Conservation (phyloP, 2,888 invertebrate species). For the Arctia plantaginis region DNA sequence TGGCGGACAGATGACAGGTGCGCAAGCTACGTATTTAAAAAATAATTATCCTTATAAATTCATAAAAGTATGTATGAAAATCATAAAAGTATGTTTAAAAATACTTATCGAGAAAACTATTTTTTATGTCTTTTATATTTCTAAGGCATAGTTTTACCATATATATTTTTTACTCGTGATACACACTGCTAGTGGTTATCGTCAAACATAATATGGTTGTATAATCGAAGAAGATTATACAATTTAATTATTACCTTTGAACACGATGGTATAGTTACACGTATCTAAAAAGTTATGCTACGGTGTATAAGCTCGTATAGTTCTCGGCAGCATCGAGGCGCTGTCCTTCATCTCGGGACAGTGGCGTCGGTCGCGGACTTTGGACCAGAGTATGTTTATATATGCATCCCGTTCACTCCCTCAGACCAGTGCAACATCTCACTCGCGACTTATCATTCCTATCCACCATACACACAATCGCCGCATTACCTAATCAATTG, state of each 20-base stretch:
- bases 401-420: slow-evolving; percentile 72
- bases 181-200: background rate
- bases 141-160: background rate
- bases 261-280: background rate
- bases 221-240: background rate
- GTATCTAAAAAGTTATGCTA: background rate
- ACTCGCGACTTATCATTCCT: slow-evolving; percentile 58
- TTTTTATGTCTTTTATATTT: background rate
- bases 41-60: background rate
- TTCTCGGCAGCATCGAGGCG: slow-evolving; percentile 61
- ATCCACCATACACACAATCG: slow-evolving; percentile 62
- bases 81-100: too few relatives aligned
- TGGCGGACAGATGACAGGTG: slow-evolving; percentile 15
- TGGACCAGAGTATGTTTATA: slow-evolving; percentile 77
- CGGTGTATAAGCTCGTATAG: background rate
- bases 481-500: slow-evolving; percentile 73
- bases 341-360: slow-evolving; percentile 66
- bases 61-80: too few relatives aligned
- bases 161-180: background rate
- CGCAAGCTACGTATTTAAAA: slow-evolving; percentile 5
- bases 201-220: background rate
- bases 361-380: slow-evolving; percentile 75
- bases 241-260: background rate
- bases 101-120: background rate
- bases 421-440: slow-evolving; percentile 50